phyloP scores from a whole-genome alignment of 2,888 invertebrate genomes.

The Biston stratarius region DNA sequence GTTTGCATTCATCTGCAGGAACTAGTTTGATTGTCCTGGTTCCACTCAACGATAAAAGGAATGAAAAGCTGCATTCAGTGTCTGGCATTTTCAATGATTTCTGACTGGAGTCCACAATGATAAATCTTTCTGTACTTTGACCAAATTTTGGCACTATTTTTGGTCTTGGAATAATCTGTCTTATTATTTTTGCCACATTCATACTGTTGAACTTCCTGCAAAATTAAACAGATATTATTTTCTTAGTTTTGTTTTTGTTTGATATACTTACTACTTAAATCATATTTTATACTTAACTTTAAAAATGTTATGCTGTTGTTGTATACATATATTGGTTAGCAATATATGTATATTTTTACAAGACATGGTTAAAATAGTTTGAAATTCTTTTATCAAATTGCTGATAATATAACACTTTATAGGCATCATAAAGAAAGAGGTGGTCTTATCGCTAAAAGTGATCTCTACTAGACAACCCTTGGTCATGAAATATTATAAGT shows the following conservation, averaged over 20 bases:
- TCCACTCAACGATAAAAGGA: slow-evolving; percentile 91
- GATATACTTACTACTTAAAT: too few species aligned
- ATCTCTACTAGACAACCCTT: too few species aligned
- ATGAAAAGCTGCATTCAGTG: slow-evolving; percentile 93
- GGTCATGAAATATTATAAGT: too few species aligned
- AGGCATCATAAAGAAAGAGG: too few species aligned
- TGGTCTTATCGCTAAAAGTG: too few species aligned
- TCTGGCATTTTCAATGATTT: slow-evolving; percentile 90
- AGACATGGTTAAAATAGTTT: too few species aligned
- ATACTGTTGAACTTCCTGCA: slow-evolving; percentile 93
- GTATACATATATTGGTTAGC: too few species aligned
- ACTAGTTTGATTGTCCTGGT: slow-evolving; percentile 89
- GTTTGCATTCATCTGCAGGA: slow-evolving; percentile 92
- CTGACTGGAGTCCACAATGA: slow-evolving; percentile 91
- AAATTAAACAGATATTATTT: slow-evolving; percentile 34
- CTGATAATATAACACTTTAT: too few species aligned
- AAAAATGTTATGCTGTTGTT: too few species aligned
- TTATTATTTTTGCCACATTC: slow-evolving; percentile 89
- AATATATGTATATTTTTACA: too few species aligned
- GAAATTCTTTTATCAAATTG: too few species aligned
- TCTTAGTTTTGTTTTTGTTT: neutral
- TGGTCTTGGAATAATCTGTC: slow-evolving; percentile 91
- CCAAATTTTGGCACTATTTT: slow-evolving; percentile 90
- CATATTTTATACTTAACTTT: too few species aligned
- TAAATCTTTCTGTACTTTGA: slow-evolving; percentile 92